A percentile compares a stretch with the other conserved stretches of the same genome.
These are phyloP conservation scores for Hybos culiciformis DNA, from an alignment of 2,888 invertebrate species.

Conservation along the genomic window DNA sequence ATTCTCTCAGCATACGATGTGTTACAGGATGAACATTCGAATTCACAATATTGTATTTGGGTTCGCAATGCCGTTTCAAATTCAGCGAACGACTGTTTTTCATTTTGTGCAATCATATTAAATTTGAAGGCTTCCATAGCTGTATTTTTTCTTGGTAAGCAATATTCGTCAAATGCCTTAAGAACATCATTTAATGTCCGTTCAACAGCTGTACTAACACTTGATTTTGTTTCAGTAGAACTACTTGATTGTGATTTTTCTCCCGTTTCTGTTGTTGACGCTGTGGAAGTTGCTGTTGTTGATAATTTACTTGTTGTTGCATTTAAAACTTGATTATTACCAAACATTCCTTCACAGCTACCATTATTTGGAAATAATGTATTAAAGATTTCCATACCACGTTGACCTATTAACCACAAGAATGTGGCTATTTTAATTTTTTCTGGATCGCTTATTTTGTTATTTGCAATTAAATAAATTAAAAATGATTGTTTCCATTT, in stretches of 20 bases:
- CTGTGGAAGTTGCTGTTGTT: not conserved
- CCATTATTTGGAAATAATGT: constrained; percentile 2
- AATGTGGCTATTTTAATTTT: constrained; percentile 1
- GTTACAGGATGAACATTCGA: constrained; percentile 11
- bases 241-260: too few relatives aligned
- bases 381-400: constrained; percentile 1
- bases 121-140: constrained; percentile 14
- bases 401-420: constrained; percentile 4
- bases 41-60: constrained; percentile 13
- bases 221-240: too few relatives aligned
- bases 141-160: constrained; percentile 11
- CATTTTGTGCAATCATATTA: constrained; percentile 15
- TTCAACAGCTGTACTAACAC: not conserved
- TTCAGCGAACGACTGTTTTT: constrained; percentile 13
- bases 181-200: constrained; percentile 7
- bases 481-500: not conserved
- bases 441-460: not conserved
- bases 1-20: constrained; percentile 13
- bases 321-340: too few relatives aligned
- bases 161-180: constrained; percentile 11
- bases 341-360: not conserved
- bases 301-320: too few relatives aligned
- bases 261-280: not conserved
- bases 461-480: not conserved
- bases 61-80: constrained; percentile 15